Evolutionary conservation across 2,888 invertebrate species (phyloP).

Genomic region (Pristionchus exspectatus): DNA sequence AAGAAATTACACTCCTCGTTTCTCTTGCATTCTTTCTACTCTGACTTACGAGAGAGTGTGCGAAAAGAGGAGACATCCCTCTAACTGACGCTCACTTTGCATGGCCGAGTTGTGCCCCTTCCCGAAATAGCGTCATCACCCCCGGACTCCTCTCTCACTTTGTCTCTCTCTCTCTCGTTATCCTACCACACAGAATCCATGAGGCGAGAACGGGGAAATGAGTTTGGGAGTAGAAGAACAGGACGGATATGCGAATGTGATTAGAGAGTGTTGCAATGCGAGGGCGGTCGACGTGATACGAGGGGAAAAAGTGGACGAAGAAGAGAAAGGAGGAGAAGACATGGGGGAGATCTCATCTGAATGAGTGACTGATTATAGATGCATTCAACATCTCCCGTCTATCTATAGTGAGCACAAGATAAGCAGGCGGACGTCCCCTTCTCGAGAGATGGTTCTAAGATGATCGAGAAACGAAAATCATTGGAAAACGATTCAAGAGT

Average conservation of each 20-base stretch:
- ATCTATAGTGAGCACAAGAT: slow-evolving; percentile 29
- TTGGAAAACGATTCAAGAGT: neutral
- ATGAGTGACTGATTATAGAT: slow-evolving; percentile 49
- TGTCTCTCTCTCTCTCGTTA: slow-evolving; percentile 24
- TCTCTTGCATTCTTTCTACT: neutral
- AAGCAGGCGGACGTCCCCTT: neutral
- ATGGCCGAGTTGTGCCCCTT: neutral
- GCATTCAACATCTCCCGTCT: slow-evolving; percentile 23
- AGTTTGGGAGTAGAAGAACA: neutral
- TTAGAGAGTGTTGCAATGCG: neutral
- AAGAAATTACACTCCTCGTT: no score
- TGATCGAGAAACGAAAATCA: neutral
- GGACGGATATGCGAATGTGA: neutral
- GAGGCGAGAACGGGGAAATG: slow-evolving; percentile 13
- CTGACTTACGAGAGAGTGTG: no score
- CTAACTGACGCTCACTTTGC: neutral
- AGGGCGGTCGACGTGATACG: neutral
- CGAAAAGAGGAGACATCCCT: no score
- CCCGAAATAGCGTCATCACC: slow-evolving; percentile 41
- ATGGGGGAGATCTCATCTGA: neutral
- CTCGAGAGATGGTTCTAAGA: neutral
- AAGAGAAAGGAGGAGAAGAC: neutral
- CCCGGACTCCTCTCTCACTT: neutral
- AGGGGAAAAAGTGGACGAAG: neutral
- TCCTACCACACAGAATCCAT: neutral